A percentile compares a stretch with the other conserved stretches of the same genome.
phyloP scores from a whole-genome alignment of 2,113 vertebrate genomes.

The Trichomycterus rosablanca region DNA sequence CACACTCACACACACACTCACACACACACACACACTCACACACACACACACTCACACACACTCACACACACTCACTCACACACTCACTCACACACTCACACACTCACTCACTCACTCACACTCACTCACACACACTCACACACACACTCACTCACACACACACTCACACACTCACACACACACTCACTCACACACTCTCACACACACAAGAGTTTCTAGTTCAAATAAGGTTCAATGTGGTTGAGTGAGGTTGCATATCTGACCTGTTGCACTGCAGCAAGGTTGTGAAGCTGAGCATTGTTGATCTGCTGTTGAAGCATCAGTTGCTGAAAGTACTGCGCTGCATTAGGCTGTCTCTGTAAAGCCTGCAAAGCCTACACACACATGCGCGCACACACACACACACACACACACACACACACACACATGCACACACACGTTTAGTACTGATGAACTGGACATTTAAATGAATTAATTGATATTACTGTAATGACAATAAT shows the following conservation, averaged over 20 bases:
- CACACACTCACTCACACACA: background rate
- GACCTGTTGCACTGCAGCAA: conserved; percentile 98
- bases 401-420: background rate
- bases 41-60: too few relatives aligned
- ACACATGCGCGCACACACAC: conserved; percentile 5
- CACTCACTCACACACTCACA: too few relatives aligned
- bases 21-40: too few relatives aligned
- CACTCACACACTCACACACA: background rate
- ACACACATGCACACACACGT: background rate
- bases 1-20: too few relatives aligned
- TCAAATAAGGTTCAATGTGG: background rate
- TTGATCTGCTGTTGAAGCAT: conserved; percentile 98
- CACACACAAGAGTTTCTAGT: background rate
- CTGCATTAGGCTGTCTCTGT: conserved; percentile 93
- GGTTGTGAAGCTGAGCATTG: conserved; percentile 88
- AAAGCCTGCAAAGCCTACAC: conserved; percentile 89
- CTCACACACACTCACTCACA: too few relatives aligned
- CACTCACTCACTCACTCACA: background rate
- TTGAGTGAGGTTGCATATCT: conserved; percentile 33
- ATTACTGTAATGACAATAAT: too few relatives aligned
- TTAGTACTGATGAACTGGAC: too few relatives aligned
- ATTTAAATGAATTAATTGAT: too few relatives aligned
- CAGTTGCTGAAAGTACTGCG: conserved; percentile 96
- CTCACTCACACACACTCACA: background rate
- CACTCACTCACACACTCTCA: background rate